These are phyloP conservation scores for Ranitomeya imitator DNA, from an alignment of 2,113 vertebrate genomes.

Conservation along the genomic window DNA sequence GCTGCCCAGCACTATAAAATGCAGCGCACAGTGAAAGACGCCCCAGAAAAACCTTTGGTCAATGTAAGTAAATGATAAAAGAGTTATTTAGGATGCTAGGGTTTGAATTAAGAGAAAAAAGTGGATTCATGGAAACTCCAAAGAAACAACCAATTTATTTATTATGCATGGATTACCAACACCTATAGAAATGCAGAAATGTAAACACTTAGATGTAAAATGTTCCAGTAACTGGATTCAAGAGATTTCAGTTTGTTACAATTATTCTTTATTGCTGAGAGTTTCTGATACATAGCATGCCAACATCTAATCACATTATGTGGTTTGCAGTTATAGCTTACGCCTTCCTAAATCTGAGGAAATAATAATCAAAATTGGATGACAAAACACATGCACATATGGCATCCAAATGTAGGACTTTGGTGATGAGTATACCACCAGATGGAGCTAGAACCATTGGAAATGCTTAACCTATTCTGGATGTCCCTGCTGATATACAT, in stretches of 20 bases:
- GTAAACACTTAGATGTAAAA: neutral
- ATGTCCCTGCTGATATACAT: neutral
- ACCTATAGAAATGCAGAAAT: neutral
- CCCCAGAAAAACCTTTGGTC: too few species aligned
- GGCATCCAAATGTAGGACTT: conserved; percentile 24
- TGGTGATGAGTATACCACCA: neutral
- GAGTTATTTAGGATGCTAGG: too few species aligned
- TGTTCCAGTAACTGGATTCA: neutral
- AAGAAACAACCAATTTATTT: neutral
- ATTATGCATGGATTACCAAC: neutral
- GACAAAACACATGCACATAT: conserved; percentile 23
- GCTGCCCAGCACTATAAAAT: too few species aligned
- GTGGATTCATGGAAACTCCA: neutral
- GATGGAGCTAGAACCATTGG: conserved; percentile 1
- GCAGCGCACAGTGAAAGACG: too few species aligned
- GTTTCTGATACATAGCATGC: conserved; percentile 20
- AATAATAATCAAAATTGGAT: conserved; percentile 31
- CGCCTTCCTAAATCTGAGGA: conserved; percentile 11
- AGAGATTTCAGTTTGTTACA: conserved; percentile 16
- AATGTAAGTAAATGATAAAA: too few species aligned
- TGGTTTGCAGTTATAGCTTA: conserved; percentile 25
- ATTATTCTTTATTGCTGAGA: conserved; percentile 19
- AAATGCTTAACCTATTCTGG: neutral
- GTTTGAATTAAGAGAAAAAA: too few species aligned
- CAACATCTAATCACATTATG: conserved; percentile 31